Conservation (phyloP, 2,113 vertebrate genomes). For the Ctenodactylus gundi region DNA sequence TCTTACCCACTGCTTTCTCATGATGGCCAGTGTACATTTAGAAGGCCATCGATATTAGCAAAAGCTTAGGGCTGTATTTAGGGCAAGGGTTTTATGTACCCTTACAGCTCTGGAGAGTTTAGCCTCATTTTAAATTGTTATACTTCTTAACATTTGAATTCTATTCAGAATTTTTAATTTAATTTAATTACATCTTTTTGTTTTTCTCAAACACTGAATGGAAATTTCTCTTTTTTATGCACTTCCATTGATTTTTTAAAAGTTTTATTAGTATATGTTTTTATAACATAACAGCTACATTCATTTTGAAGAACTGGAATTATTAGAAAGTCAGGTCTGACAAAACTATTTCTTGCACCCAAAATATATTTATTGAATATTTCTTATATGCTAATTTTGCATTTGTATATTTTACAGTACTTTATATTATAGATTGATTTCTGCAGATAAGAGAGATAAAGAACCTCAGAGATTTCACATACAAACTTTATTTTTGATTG, state of each 20-base stretch:
- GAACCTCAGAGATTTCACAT: no score
- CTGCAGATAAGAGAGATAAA: not conserved
- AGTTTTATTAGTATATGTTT: no score
- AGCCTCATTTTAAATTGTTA: not conserved
- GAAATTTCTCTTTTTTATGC: not conserved
- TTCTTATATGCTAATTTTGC: not conserved
- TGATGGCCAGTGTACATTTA: not conserved
- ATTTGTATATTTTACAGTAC: not conserved
- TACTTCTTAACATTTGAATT: not conserved
- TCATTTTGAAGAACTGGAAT: no score
- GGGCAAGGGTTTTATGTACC: not conserved
- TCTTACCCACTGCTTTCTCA: not conserved
- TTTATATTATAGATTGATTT: not conserved
- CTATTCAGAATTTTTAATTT: not conserved
- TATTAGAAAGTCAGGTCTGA: not conserved
- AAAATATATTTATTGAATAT: not conserved
- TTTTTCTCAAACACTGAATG: not conserved
- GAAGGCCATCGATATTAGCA: not conserved
- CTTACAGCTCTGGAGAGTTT: not conserved
- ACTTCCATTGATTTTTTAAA: not conserved
- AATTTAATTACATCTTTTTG: not conserved
- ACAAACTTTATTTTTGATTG: constrained; percentile 15
- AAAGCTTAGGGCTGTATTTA: not conserved
- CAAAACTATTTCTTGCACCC: not conserved
- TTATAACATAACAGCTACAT: no score